A percentile compares a stretch with the other conserved stretches of the same genome.
These are phyloP conservation scores for Troides oblongomaculatus DNA, from an alignment of 2,888 invertebrate species.

Conservation along the genomic window DNA sequence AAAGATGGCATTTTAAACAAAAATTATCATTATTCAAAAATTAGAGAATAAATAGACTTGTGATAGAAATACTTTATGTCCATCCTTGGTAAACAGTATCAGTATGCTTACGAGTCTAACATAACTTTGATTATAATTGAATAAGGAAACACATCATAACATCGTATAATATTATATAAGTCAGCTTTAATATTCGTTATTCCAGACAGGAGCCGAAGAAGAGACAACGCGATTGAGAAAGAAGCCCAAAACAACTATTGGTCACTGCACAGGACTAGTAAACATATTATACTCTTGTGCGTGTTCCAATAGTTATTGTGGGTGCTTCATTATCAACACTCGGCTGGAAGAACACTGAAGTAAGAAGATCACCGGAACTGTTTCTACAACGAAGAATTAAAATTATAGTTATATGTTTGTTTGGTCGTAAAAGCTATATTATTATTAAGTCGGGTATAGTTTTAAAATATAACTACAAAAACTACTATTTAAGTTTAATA, in stretches of 20 bases:
- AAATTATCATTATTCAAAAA: too few species aligned
- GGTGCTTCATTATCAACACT: constrained; percentile 79
- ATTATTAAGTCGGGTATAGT: too few species aligned
- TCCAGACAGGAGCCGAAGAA: constrained; percentile 29
- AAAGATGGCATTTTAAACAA: too few species aligned
- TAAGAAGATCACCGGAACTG: not conserved
- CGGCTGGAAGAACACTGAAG: not conserved
- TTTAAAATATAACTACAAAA: too few species aligned
- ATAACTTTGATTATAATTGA: too few species aligned
- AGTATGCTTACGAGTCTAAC: not conserved
- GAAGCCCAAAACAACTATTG: constrained; percentile 96
- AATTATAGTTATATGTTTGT: too few species aligned
- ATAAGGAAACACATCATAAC: not conserved
- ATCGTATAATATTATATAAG: constrained; percentile 23
- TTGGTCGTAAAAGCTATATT: too few species aligned
- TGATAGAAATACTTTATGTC: not conserved
- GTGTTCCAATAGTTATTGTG: constrained; percentile 99
- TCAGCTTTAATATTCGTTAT: constrained; percentile 32
- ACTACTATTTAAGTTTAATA: too few species aligned
- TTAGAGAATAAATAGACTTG: not conserved
- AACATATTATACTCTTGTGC: constrained; percentile 94
- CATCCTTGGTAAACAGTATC: not conserved
- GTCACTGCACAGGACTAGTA: constrained; percentile 97
- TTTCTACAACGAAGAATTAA: not conserved
- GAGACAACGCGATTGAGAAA: constrained; percentile 35